Evolutionary conservation across 2,797 vertebrate genomes (phyloP), one percentile per base, ranked within the genome.

Genomic region (Mallotus villosus): DNA sequence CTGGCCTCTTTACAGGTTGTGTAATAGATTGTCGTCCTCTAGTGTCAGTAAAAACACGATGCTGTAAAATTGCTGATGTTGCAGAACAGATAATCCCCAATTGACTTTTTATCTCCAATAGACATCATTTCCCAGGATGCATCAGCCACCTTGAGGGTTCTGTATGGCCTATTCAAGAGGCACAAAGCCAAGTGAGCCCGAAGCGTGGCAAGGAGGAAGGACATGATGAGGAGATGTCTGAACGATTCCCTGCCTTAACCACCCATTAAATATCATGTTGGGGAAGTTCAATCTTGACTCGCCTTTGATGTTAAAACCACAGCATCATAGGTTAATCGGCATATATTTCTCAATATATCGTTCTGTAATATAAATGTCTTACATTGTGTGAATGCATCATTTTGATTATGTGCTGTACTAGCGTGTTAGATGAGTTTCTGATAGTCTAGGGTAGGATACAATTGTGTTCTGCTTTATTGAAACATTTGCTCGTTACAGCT

Each of bases 51-150:
- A 86, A 86, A 82, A 78, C 46, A 29, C 81, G 24, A 49, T 46
- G 78, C 53, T 34, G 76, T 46, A 5, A 59, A n/a, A 53, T 29
- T 25, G 64, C 67, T 79, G 74, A 71, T 63, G 71, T 24, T 64
- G 60, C 63, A 53, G 73, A 68, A 68, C 63, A 65, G 12, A 75
- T 68, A 67, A 27, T 21, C 61, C 29, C 55, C 75, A 17, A 76
- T 71, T 70, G 68, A 79, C 63, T 82, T 53, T 81, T 74, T 24
- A 49, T 78, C 67, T 49, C 80, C 86, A 57, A 37, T 91, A 99
- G 97, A 96, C 88, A 92, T 98, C 0, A 93, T 97, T 76, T 95
- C 94, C 0, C 91, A 94, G 89, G 94, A 98, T 14, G 0, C 55
- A 24, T 80, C 89, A 59, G 82, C 93, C 61, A 95, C 92, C 0